Base-by-base conservation (phyloP, 2,888 invertebrate genomes). In the Cistogaster globosa region DNA sequence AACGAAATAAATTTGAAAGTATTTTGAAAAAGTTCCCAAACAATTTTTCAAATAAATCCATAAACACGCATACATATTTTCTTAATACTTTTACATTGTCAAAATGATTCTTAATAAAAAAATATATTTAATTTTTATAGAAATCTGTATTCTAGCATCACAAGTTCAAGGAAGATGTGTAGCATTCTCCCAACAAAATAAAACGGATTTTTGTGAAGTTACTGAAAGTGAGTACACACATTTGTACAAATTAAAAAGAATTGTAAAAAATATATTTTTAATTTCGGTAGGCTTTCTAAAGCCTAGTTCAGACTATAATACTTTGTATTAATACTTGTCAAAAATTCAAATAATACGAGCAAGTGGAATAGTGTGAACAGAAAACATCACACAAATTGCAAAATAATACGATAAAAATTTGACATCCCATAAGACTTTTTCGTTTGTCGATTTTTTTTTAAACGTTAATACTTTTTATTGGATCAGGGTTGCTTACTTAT, bases 141-240 rank as follows among this genome's bases (percentile, higher is more conserved):
- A 32, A 36, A 16, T 58, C 18, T 48, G n/a, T 7, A 32, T 67
- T 67, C 20, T 76, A 22, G 7, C 20, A 22, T 42, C 18, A 6
- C 55, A n/a, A 58, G 16, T 36, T 55, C 57, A 58, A 12, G 76
- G 57, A 45, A 57, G 57, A 65, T 76, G 76, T 36, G 57, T 76
- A 18, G 42, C 3, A 36, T 58, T 55, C 9, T 58, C 67, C n/a
- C 32, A 48, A 22, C 20, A 1, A 7, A 22, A 48, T 22, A 38
- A 18, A 2, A 18, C 20, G 26, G 57, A 67, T 48, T 20, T 48
- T 48, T 76, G 76, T 48, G 48, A 67, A 48, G 18, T 22, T 32
- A 11, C 57, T 11, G 22, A 57, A 36, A 22, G 67, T 76, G 57
- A 76, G 76, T 58, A 48, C 11, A 7, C 20, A 5, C 26, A 36